Conservation (phyloP, 2,113 vertebrate species). For the Oophaga pumilio region DNA sequence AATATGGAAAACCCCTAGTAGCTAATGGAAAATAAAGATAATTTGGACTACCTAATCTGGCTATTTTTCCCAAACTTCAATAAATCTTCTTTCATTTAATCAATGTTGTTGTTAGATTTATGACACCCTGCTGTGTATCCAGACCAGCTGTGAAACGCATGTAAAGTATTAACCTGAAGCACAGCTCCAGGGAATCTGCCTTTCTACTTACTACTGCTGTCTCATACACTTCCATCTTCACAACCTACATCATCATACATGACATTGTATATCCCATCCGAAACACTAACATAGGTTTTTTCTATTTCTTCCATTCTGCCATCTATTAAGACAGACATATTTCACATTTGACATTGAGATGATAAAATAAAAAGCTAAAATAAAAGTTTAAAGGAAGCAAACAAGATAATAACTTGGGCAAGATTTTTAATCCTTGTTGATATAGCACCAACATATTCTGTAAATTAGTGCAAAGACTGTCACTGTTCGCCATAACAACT, state of each 20-base stretch:
- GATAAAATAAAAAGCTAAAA: not conserved
- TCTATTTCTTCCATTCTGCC: too few species aligned
- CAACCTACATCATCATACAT: not conserved
- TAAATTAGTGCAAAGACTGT: too few species aligned
- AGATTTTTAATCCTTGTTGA: not conserved
- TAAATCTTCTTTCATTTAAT: conserved; percentile 28
- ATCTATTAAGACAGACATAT: not conserved
- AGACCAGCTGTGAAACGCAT: conserved; percentile 19
- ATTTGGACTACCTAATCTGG: conserved; percentile 26
- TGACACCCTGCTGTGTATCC: conserved; percentile 12
- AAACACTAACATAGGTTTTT: not conserved
- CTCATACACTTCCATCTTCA: conserved; percentile 9
- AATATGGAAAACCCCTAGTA: conserved; percentile 1
- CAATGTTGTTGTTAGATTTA: conserved; percentile 31
- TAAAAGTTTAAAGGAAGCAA: not conserved
- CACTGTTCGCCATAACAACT: too few species aligned
- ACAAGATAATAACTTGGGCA: not conserved
- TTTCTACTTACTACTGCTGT: not conserved
- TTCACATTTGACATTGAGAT: not conserved
- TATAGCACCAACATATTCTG: not conserved
- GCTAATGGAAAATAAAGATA: conserved; percentile 45
- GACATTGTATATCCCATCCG: not conserved
- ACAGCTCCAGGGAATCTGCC: conserved; percentile 6
- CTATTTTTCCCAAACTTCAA: conserved; percentile 27
- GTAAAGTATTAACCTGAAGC: conserved; percentile 14